Percentiles rank a stretch among this genome's conserved stretches.
phyloP scores from a whole-genome alignment of 2,888 invertebrate genomes.

The Tupiocoris notatus region DNA sequence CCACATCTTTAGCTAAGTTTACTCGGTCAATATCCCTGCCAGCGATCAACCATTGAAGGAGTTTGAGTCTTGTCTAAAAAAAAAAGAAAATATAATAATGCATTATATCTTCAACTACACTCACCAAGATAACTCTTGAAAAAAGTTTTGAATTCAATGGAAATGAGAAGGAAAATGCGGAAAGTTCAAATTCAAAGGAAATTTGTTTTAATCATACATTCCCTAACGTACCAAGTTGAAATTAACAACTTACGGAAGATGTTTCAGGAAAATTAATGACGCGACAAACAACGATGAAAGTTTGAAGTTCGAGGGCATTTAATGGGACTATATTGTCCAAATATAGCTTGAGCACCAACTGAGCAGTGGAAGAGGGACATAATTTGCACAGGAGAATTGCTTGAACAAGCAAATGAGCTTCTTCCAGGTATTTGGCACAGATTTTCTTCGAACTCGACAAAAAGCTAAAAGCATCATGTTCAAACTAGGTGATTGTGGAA shows the following conservation, averaged over 20 bases:
- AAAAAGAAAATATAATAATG: too few species aligned
- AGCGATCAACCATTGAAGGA: constrained; percentile 22
- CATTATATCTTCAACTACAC: too few species aligned
- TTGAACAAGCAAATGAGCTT: constrained; percentile 22
- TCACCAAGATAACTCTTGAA: too few species aligned
- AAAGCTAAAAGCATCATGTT: constrained; percentile 21
- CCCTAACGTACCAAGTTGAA: not conserved
- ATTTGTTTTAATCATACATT: too few species aligned
- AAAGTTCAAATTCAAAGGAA: too few species aligned
- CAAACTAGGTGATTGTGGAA: too few species aligned
- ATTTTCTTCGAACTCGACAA: constrained; percentile 19
- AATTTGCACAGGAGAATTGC: not conserved
- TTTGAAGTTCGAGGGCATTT: constrained; percentile 1
- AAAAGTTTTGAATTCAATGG: too few species aligned
- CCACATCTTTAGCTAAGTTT: constrained; percentile 6
- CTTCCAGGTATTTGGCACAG: constrained; percentile 1
- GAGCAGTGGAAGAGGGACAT: not conserved
- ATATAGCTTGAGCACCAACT: constrained; percentile 21
- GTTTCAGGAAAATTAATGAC: constrained; percentile 27
- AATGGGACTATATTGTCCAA: constrained; percentile 19
- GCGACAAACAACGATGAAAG: constrained; percentile 5
- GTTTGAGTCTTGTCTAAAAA: constrained; percentile 17
- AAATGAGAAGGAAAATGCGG: too few species aligned
- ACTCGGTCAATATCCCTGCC: constrained; percentile 23
- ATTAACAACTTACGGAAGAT: constrained; percentile 8